These are phyloP conservation scores for Luperina nickerlii DNA, from an alignment of 2,888 invertebrate genomes.

Conservation along the genomic window DNA sequence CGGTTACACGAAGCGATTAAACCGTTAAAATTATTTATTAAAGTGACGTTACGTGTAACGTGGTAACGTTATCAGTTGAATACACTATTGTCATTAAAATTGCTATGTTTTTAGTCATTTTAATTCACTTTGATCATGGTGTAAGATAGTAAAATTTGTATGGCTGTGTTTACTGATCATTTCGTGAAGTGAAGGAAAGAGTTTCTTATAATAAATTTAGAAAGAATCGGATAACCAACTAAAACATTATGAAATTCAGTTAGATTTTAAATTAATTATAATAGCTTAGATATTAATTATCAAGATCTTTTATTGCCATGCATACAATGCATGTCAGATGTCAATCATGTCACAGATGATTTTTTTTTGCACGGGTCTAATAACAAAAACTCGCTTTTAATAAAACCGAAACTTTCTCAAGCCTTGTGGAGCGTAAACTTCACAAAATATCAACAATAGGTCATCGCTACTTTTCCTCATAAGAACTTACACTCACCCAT, in stretches of 20 bases:
- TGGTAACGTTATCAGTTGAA: constrained; percentile 54
- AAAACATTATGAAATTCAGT: not conserved
- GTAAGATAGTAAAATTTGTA: not conserved
- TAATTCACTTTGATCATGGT: not conserved
- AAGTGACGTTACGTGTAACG: constrained; percentile 55
- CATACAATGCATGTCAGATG: not conserved
- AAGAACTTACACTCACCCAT: not conserved
- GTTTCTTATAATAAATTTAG: not conserved
- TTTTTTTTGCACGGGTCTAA: not conserved
- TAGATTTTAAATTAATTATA: not conserved
- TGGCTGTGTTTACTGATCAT: not conserved
- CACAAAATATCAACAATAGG: not conserved
- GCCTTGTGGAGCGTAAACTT: not conserved
- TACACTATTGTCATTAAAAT: constrained; percentile 40
- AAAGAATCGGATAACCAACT: not conserved
- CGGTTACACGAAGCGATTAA: constrained; percentile 73
- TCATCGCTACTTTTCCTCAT: not conserved
- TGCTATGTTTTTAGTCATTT: constrained; percentile 4
- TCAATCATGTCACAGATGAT: not conserved
- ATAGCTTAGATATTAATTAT: not conserved
- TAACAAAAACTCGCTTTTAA: not conserved
- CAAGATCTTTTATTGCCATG: not conserved
- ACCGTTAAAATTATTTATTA: constrained; percentile 79
- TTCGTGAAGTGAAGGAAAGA: not conserved
- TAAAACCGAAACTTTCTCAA: not conserved